Base-by-base conservation (phyloP, 2,797 vertebrate genomes). In the Dermochelys coriacea region DNA sequence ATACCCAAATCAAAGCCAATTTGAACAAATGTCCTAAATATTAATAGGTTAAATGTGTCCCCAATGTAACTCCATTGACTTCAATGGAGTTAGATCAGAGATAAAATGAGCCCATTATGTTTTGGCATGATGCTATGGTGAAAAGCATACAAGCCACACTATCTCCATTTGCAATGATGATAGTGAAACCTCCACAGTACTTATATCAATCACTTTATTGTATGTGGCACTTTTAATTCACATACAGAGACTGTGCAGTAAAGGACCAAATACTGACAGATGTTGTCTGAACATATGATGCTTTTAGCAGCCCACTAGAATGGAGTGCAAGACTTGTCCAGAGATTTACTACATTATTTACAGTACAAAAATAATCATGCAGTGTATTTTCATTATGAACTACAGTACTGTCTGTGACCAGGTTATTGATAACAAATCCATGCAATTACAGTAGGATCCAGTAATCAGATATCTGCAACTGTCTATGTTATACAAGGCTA, bases 21-120 rank as follows among this genome's bases (percentile, higher is more conserved):
- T 31, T 82, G 89, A 96, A 89, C 68, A 94, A 95, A 50, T 92
- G 87, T 79, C 59, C 59, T 80, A 84, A 94, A 86, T 93, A 95
- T 91, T 37, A 95, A 87, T n/a, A 92, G 64, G 68, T 57, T 93
- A 96, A 96, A 93, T 8, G 2, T 29, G 91, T 83, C 92, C 37
- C 57, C 57, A 75, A 84, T 79, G 82, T 86, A 95, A 92, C 68
- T 94, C 68, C 80, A 94, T 92, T 96, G 80, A 90, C 90, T 81
- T 88, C n/a, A 90, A 41, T 59, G 84, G 27, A 75, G 64, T 86
- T 92, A 61, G 49, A 2, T 94, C 90, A 96, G 84, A 84, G 79
- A 92, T 71, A 37, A 88, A 88, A 82, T 88, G 37, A 91, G 59
- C 75, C 84, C 80, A 55, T 85, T 93, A 90, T 61, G 5, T 85